Evolutionary conservation across 2,797 vertebrate genomes (phyloP).

Genomic region (Tragelaphus eurycerus): DNA sequence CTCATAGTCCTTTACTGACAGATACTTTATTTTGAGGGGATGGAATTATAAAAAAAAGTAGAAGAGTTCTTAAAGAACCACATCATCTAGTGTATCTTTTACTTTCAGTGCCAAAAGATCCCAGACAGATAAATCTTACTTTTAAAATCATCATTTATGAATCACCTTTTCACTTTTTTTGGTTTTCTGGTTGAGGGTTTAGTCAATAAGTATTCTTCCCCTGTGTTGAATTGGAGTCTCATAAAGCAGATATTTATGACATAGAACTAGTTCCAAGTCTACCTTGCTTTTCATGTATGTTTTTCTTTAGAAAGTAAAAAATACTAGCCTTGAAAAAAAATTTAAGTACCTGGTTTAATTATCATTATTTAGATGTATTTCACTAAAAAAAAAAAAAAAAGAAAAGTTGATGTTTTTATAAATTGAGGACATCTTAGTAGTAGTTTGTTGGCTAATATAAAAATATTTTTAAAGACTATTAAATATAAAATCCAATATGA

Average conservation of each 20-base stretch:
- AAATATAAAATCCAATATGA: neutral
- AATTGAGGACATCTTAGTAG: neutral
- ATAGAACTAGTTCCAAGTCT: neutral
- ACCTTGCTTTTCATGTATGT: neutral
- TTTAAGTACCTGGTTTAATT: neutral
- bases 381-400: neutral
- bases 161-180: neutral
- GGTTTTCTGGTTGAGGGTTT: neutral
- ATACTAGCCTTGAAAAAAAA: neutral
- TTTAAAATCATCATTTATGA: neutral
- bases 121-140: neutral
- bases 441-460: conserved; percentile 8
- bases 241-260: neutral
- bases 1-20: conserved; percentile 7
- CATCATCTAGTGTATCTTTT: neutral
- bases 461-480: conserved; percentile 28
- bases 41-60: conserved; percentile 3
- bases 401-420: neutral
- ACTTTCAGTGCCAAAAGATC: neutral
- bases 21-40: conserved; percentile 11
- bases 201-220: neutral
- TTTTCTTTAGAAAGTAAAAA: conserved; percentile 30
- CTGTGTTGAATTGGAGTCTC: neutral
- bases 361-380: conserved; percentile 3
- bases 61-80: neutral